These are phyloP conservation scores for Crax fasciolata DNA, from an alignment of 2,797 vertebrate species.

Conservation along the genomic window DNA sequence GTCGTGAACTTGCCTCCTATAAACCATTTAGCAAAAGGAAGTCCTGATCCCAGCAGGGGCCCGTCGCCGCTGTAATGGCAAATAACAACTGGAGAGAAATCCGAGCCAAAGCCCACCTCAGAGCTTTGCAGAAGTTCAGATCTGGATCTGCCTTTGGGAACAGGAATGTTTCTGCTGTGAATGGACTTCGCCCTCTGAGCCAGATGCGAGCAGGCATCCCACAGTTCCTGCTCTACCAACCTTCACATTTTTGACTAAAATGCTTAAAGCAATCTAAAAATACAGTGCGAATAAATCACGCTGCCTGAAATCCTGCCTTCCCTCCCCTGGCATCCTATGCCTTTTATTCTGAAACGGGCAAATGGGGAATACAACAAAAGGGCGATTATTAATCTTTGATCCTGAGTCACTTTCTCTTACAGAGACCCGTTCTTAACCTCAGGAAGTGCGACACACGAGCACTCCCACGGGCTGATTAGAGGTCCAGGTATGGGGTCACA, in stretches of 20 bases:
- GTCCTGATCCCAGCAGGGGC: conserved; percentile 20
- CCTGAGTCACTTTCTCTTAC: conserved; percentile 70
- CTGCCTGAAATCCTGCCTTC: conserved; percentile 9
- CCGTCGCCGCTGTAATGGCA: background rate
- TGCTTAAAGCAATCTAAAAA: conserved; percentile 28
- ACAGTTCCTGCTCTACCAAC: background rate
- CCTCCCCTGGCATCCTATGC: conserved; percentile 13
- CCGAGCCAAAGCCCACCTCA: conserved; percentile 6
- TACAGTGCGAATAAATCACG: background rate
- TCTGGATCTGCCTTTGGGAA: background rate
- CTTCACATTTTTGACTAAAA: conserved; percentile 9
- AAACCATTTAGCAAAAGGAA: conserved; percentile 48
- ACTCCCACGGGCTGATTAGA: conserved; percentile 76
- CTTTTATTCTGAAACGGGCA: conserved; percentile 60
- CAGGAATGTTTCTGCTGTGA: conserved; percentile 6
- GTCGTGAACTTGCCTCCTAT: background rate
- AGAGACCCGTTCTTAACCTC: conserved; percentile 66
- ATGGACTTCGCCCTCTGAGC: background rate
- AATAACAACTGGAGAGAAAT: background rate
- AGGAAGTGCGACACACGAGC: conserved; percentile 54
- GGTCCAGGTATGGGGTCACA: conserved; percentile 69
- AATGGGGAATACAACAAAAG: conserved; percentile 49
- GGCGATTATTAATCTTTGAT: conserved; percentile 76
- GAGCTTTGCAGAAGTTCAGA: background rate
- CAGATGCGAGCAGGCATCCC: background rate